Evolutionary conservation across 1,140 invertebrate genomes (phyloP).

Genomic region (Mamestra configurata): DNA sequence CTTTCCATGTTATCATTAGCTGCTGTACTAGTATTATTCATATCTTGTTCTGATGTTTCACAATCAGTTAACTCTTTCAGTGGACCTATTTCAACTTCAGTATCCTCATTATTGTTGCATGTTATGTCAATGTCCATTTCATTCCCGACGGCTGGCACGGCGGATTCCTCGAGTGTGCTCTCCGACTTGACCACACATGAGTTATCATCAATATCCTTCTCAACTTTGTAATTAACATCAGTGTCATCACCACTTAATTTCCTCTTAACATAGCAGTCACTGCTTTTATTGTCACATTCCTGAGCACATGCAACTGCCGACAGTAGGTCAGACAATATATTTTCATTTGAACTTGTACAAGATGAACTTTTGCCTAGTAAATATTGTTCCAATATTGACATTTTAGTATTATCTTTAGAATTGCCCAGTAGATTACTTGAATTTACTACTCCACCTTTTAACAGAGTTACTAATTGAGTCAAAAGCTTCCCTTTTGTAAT

Average conservation of each 20-base stretch:
- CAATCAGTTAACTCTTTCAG: conserved; percentile 82
- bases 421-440: conserved; percentile 68
- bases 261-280: conserved; percentile 83
- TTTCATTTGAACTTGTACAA: conserved; percentile 83
- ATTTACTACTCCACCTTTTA: conserved; percentile 89
- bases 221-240: conserved; percentile 82
- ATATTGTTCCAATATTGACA: conserved; percentile 86
- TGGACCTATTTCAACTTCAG: conserved; percentile 86
- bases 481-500: conserved; percentile 91
- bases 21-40: conserved; percentile 65
- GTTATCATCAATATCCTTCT: conserved; percentile 67
- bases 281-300: conserved; percentile 85
- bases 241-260: conserved; percentile 75
- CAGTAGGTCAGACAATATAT: conserved; percentile 89
- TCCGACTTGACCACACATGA: conserved; percentile 77
- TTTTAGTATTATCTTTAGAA: conserved; percentile 82
- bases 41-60: conserved; percentile 74
- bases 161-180: conserved; percentile 83
- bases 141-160: conserved; percentile 85
- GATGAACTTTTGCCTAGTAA: conserved; percentile 80
- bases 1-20: conserved; percentile 75
- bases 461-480: conserved; percentile 90
- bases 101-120: conserved; percentile 78
- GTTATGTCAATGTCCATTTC: conserved; percentile 88
- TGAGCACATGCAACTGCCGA: conserved; percentile 88